Evolutionary conservation across 2,888 invertebrate genomes (phyloP).

Genomic region (Dryococelus australis): DNA sequence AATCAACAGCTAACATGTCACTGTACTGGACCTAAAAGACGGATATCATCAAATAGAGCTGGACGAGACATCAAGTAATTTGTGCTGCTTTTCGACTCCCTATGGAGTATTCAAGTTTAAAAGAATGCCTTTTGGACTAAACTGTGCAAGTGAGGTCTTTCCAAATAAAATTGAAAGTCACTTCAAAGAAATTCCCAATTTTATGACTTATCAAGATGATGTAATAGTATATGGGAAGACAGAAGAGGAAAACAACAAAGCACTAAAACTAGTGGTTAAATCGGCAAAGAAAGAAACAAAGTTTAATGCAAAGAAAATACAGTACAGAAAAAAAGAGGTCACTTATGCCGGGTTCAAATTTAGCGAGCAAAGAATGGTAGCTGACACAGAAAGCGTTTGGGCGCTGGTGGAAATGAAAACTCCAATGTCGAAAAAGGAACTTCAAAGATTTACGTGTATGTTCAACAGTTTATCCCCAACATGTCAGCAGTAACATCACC

Average conservation of each 20-base stretch:
- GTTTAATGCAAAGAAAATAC: neutral
- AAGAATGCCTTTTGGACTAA: neutral
- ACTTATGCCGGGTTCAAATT: neutral
- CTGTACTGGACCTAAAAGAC: neutral
- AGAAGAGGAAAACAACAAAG: too few relatives aligned
- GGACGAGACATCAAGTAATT: neutral
- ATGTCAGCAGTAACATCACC: neutral
- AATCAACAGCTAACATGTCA: too few relatives aligned
- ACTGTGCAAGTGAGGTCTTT: neutral
- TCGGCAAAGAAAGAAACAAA: neutral
- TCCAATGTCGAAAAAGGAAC: neutral
- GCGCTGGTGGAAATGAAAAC: too few relatives aligned
- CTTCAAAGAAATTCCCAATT: too few relatives aligned
- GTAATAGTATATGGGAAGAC: too few relatives aligned
- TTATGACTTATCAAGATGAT: too few relatives aligned
- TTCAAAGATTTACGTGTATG: neutral
- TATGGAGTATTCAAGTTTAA: neutral
- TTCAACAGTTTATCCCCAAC: slow-evolving; percentile 21
- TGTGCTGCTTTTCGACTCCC: too few relatives aligned
- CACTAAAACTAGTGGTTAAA: neutral
- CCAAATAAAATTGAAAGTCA: neutral
- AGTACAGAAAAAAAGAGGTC: neutral
- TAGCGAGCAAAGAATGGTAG: too few relatives aligned
- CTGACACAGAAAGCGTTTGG: too few relatives aligned
- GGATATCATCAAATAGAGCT: neutral